Evolutionary conservation across 2,888 invertebrate genomes (phyloP).

Genomic region (Ophion costatus): DNA sequence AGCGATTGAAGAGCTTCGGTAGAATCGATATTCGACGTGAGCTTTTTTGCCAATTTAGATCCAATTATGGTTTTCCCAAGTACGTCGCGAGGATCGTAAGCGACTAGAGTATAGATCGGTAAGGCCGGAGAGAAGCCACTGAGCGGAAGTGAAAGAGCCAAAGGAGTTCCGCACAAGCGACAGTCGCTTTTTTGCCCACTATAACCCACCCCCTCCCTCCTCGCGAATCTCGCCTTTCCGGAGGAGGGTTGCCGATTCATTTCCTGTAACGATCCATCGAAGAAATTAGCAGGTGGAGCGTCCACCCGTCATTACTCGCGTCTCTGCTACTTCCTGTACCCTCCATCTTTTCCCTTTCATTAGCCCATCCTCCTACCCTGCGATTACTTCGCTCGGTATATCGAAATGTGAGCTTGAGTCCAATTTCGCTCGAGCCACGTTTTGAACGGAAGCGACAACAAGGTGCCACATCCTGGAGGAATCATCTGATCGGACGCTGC

Average conservation of each 20-base stretch:
- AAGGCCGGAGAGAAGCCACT: slow-evolving; percentile 19
- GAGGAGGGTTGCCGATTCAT: slow-evolving; percentile 54
- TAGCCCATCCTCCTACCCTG: neutral
- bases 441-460: slow-evolving; percentile 21
- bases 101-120: slow-evolving; percentile 34
- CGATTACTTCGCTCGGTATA: slow-evolving; percentile 18
- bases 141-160: slow-evolving; percentile 57
- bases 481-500: neutral
- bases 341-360: neutral
- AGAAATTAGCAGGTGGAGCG: slow-evolving; percentile 42
- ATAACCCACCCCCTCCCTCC: neutral
- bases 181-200: slow-evolving; percentile 8
- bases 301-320: slow-evolving; percentile 33
- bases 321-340: slow-evolving; percentile 10
- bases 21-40: slow-evolving; percentile 55
- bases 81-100: slow-evolving; percentile 38
- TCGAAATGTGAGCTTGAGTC: neutral
- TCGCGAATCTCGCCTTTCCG: slow-evolving; percentile 27
- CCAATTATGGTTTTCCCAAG: slow-evolving; percentile 74
- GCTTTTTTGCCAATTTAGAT: slow-evolving; percentile 78
- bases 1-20: slow-evolving; percentile 18
- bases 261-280: slow-evolving; percentile 53
- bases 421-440: slow-evolving; percentile 35
- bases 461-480: neutral
- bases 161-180: slow-evolving; percentile 47